Evolutionary conservation across 2,888 invertebrate genomes (phyloP), one percentile per base, ranked within the genome.

Genomic region (Congeria kusceri): DNA sequence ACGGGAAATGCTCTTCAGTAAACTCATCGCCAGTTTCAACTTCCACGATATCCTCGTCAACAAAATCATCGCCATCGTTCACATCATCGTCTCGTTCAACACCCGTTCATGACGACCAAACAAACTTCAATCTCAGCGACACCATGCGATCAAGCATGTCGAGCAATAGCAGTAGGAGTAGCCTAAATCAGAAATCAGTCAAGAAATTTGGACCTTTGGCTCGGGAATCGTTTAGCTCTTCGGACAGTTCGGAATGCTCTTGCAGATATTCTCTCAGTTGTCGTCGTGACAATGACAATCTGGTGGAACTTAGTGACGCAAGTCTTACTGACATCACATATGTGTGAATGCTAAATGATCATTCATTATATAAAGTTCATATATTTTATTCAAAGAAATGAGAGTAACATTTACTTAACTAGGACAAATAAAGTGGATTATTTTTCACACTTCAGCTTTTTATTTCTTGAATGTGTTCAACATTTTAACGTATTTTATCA

Each of bases 71-170:
- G 20, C 39, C 65, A 56, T 47, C 68, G 49, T 23, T 62, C 13
- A 44, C 65, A 20, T 39, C 61, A 61, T 66, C 75, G 25, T 44
- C 67, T 28, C 44, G 67, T 57, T 57, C 72, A 61, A 23, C 87
- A 88, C 53, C 85, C 87, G 4, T 88, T 88, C 79, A 84, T 85
- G 53, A 88, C 89, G 27, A 7, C 84, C 86, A 3, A 88, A 89
- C 61, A 81, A 85, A 25, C 77, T 87, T 61, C 11, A 23, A 1
- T 53, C 67, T 69, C n/a, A 82, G 70, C 25, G 88, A 90, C 78
- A 82, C 53, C 29, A 71, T 67, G 18, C 84, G 87, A 7, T 81
- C 84, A 32, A 90, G 88, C 74, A 80, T 84, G 11, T 88, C 90
- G 15, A 89, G 89, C 77, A 86, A 71, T 66, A 87, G 87, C 69